Evolutionary conservation across 1,140 invertebrate species (phyloP), one percentile per base, ranked within the genome.

Genomic region (Laupala kohalensis): DNA sequence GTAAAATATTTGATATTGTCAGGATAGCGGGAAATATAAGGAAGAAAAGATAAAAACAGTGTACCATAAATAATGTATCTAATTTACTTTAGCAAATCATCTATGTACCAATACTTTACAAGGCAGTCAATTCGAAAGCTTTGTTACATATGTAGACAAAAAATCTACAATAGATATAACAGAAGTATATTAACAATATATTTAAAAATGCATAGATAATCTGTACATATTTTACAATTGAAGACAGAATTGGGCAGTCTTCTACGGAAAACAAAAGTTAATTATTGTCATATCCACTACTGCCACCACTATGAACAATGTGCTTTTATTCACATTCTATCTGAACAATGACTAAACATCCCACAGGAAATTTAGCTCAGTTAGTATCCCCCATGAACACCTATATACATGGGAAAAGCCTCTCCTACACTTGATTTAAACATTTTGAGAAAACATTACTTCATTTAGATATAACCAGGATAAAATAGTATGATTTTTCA

Each of bases 61-160:
- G 19, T 72, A 72, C 27, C 67, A 68, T 68, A 68, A 68, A 68
- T 68, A 68, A 72, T 67, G 67, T 67, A n/a, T 72, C 67, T 69
- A 64, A n/a, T 53, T 64, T 72, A 37, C 37, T 37, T 72, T 67
- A 25, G 28, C 63, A 27, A 25, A 67, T 67, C n/a, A 30, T 2
- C 69, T 70, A 53, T 63, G 27, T 53, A 63, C 24, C 70, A 71
- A 71, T 72, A 72, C 65, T 72, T 71, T 68, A 68, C 67, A 68
- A 27, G n/a, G 67, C 19, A 29, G 67, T 29, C 28, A 68, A 29
- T n/a, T 68, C 24, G 29, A 29, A 26, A 68, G 28, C 29, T 68
- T 68, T 37, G 25, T 64, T 26, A 70, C 71, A 69, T 67, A 72
- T 65, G 63, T 71, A 25, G 63, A 69, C 63, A 27, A 68, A 29